A percentile compares a stretch with the other conserved stretches of the same genome.
phyloP scores from a whole-genome alignment of 2,113 vertebrate genomes.

The Rhinogobius similis region DNA sequence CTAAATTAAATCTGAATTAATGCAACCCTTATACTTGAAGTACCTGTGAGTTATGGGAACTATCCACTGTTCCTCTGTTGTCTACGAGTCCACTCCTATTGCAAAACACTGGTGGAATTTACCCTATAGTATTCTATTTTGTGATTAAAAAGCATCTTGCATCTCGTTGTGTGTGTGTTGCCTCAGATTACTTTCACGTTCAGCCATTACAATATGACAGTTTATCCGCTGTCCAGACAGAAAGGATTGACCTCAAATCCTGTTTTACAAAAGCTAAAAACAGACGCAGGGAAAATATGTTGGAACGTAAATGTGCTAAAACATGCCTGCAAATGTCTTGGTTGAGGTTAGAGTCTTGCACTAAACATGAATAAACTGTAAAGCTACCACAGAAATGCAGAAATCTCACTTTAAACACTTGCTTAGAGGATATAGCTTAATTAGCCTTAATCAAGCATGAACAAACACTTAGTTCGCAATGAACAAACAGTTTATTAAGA shows the following conservation, averaged over 20 bases:
- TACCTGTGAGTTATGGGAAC: background rate
- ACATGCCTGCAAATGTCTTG: background rate
- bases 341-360: too few species aligned
- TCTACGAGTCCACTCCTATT: constrained; percentile 11
- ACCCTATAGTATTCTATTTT: constrained; percentile 31
- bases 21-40: too few species aligned
- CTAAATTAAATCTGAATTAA: too few species aligned
- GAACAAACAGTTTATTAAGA: too few species aligned
- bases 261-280: constrained; percentile 16
- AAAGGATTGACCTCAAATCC: constrained; percentile 41
- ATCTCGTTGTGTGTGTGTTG: constrained; percentile 15
- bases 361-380: too few species aligned
- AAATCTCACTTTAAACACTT: too few species aligned
- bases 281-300: background rate
- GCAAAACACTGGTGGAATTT: constrained; percentile 19
- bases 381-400: too few species aligned
- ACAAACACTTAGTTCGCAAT: too few species aligned
- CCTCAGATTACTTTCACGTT: constrained; percentile 25
- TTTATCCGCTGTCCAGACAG: constrained; percentile 18
- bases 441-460: too few species aligned
- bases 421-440: too few species aligned
- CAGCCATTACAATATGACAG: constrained; percentile 24
- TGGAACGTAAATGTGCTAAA: constrained; percentile 11
- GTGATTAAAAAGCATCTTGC: constrained; percentile 48
- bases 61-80: background rate